A percentile compares a stretch with the other conserved stretches of the same genome.
These are phyloP conservation scores for Perca fluviatilis DNA, from an alignment of 2,113 vertebrate genomes.

Conservation along the genomic window DNA sequence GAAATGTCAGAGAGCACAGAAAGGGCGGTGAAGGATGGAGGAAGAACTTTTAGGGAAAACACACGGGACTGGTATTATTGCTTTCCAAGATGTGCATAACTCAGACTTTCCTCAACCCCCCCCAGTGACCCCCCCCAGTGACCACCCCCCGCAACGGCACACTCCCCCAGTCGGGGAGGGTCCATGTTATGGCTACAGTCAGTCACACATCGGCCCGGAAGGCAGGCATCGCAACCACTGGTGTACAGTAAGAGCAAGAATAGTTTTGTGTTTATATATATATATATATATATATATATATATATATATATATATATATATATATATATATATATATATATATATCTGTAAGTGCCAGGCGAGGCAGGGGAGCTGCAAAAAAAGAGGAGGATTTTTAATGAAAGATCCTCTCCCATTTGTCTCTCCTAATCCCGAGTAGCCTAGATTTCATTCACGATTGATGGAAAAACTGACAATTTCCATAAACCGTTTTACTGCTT, in stretches of 20 bases:
- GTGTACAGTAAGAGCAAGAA: slow-evolving; percentile 51
- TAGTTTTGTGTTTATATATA: slow-evolving; percentile 58
- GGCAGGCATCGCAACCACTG: slow-evolving; percentile 47
- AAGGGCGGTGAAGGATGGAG: neutral
- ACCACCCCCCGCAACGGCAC: slow-evolving; percentile 49
- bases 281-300: too few species aligned
- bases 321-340: too few species aligned
- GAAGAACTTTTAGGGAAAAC: slow-evolving; percentile 32
- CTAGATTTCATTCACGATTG: too few species aligned
- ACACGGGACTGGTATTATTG: slow-evolving; percentile 14
- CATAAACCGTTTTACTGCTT: too few species aligned
- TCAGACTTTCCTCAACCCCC: slow-evolving; percentile 63
- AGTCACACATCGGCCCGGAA: slow-evolving; percentile 49
- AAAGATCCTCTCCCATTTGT: too few species aligned
- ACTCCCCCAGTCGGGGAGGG: slow-evolving; percentile 37
- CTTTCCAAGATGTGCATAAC: slow-evolving; percentile 42
- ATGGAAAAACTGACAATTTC: too few species aligned
- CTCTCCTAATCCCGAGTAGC: too few species aligned
- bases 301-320: too few species aligned
- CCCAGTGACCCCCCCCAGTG: slow-evolving; percentile 33
- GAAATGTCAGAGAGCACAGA: slow-evolving; percentile 14
- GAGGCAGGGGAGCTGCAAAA: too few species aligned
- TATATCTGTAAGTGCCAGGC: too few species aligned
- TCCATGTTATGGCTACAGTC: slow-evolving; percentile 72
- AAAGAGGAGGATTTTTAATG: too few species aligned